phyloP scores from a whole-genome alignment of 2,797 vertebrate species.

The Kryptolebias ocellatus region DNA sequence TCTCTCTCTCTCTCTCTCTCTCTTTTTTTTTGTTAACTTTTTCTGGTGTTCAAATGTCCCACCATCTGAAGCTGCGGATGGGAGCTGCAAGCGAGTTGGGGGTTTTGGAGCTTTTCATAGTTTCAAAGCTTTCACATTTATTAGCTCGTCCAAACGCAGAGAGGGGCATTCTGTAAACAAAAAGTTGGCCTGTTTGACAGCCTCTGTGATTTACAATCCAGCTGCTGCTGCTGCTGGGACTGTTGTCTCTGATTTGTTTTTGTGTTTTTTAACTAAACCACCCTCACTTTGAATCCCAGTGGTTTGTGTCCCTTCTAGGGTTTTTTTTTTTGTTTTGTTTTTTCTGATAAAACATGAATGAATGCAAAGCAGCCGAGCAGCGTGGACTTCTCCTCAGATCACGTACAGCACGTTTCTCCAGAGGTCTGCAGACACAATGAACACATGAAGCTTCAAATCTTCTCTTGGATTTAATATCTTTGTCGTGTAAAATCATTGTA shows the following conservation, averaged over 20 bases:
- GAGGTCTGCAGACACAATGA: not conserved
- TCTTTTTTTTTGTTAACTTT: constrained; percentile 15
- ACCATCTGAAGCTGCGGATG: not conserved
- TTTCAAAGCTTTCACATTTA: not conserved
- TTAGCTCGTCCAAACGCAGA: not conserved
- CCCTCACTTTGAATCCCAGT: not conserved
- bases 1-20: constrained; percentile 2
- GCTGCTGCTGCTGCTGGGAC: not conserved
- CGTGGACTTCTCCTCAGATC: constrained; percentile 6
- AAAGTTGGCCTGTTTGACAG: constrained; percentile 39
- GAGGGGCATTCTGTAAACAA: constrained; percentile 36
- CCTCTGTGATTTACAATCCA: not conserved
- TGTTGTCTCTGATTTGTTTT: not conserved
- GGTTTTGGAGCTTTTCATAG: not conserved
- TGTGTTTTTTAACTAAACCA: not conserved
- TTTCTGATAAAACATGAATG: not conserved
- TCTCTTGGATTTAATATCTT: too few species aligned
- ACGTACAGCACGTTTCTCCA: constrained; percentile 30
- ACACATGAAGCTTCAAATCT: not conserved
- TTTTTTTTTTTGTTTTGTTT: too few species aligned
- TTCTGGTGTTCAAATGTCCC: constrained; percentile 3
- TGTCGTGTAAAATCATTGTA: too few species aligned
- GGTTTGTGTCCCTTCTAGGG: too few species aligned
- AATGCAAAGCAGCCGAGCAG: not conserved
- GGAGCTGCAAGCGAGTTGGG: not conserved